phyloP scores from a whole-genome alignment of 2,113 vertebrate species.

The Lophotis ruficrista region DNA sequence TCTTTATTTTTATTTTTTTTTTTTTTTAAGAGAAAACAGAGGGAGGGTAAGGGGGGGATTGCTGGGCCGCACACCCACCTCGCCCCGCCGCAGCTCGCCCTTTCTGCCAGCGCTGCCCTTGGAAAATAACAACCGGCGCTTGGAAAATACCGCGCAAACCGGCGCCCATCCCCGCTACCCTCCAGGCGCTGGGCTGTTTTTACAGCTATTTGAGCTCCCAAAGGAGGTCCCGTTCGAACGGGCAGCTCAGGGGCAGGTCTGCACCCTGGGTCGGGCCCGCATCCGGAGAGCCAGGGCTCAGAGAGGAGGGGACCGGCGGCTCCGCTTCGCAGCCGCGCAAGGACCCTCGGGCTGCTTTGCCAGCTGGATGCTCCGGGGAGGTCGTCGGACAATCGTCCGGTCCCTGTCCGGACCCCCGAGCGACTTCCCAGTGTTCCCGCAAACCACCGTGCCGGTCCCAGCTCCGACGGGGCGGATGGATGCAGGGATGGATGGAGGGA shows the following conservation, averaged over 20 bases:
- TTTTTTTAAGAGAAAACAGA: not conserved
- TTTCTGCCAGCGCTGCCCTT: not conserved
- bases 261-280: not conserved
- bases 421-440: not conserved
- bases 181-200: not conserved
- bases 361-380: not conserved
- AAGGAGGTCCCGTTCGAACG: not conserved
- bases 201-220: not conserved
- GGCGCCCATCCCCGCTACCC: not conserved
- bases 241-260: not conserved
- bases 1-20: too few species aligned
- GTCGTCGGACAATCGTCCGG: not conserved
- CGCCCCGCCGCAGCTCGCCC: not conserved
- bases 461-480: not conserved
- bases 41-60: fast-evolving
- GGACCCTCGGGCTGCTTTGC: not conserved
- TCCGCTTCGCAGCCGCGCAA: not conserved
- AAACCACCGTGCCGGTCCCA: not conserved
- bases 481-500: too few species aligned
- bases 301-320: not conserved
- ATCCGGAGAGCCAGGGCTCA: not conserved
- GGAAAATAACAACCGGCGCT: not conserved
- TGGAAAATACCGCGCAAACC: not conserved
- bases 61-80: not conserved
- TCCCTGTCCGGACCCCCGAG: not conserved